A percentile compares a stretch with the other conserved stretches of the same genome.
Conservation (phyloP, 2,797 vertebrate species). For the Pipistrellus pygmaeus region DNA sequence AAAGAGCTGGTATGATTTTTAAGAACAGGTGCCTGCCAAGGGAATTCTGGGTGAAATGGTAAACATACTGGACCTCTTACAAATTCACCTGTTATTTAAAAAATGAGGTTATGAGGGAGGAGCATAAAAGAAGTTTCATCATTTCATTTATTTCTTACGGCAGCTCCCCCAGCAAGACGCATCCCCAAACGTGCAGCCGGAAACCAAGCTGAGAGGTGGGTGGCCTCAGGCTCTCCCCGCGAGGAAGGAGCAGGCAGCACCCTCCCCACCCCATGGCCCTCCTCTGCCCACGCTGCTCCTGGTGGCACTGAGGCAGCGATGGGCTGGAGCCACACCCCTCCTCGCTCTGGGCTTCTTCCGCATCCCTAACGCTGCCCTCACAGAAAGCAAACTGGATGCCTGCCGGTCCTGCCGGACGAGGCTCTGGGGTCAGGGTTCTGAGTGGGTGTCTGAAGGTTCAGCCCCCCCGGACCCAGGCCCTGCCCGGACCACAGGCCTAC, state of each 20-base stretch:
- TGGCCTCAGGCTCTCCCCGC: background rate
- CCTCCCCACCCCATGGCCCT: background rate
- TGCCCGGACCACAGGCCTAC: too few relatives aligned
- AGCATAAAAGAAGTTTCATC: background rate
- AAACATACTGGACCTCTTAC: background rate
- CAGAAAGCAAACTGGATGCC: background rate
- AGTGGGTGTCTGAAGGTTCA: background rate
- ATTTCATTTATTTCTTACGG: background rate
- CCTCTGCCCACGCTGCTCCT: background rate
- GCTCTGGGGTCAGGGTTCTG: background rate
- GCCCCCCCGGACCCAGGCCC: background rate
- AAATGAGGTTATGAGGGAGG: background rate
- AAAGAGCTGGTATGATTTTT: background rate
- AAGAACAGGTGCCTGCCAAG: background rate
- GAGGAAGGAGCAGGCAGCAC: background rate
- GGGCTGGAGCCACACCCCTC: background rate
- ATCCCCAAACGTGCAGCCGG: background rate
- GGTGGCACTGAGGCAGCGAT: background rate
- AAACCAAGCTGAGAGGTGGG: background rate
- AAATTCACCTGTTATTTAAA: background rate
- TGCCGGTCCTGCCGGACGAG: background rate
- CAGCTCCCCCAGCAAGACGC: background rate
- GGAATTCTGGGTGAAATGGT: background rate
- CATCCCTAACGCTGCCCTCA: background rate
- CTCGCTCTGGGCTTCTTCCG: background rate